Percentiles rank a stretch among this genome's conserved stretches.
These are phyloP conservation scores for Bovichtus variegatus DNA, from an alignment of 2,797 vertebrate species.

Conservation along the genomic window DNA sequence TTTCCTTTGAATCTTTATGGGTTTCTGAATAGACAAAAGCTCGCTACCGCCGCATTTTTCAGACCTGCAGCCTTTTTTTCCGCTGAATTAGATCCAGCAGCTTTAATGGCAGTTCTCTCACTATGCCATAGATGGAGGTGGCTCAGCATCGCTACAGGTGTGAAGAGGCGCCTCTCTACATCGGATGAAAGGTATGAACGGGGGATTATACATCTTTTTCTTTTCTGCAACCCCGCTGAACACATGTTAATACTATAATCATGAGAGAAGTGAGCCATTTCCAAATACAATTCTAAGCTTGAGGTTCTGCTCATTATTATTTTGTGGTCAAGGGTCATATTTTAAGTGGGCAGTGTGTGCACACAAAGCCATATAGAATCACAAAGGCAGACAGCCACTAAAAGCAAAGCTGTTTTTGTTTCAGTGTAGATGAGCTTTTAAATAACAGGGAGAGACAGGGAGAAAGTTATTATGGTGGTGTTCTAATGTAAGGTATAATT, in stretches of 20 bases:
- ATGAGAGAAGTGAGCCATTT: not conserved
- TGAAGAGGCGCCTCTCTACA: slow-evolving; percentile 21
- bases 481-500: slow-evolving; percentile 62
- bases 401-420: slow-evolving; percentile 34
- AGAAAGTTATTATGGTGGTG: slow-evolving; percentile 39
- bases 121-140: not conserved
- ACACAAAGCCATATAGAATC: slow-evolving; percentile 8
- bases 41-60: slow-evolving; percentile 33
- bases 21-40: slow-evolving; percentile 45
- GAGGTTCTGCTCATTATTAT: slow-evolving; percentile 26
- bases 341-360: slow-evolving; percentile 36
- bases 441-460: slow-evolving; percentile 38
- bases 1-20: slow-evolving; percentile 64
- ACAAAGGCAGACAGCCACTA: slow-evolving; percentile 26
- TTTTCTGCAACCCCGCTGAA: not conserved
- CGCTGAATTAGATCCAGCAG: slow-evolving; percentile 37
- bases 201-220: slow-evolving; percentile 14
- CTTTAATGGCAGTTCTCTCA: slow-evolving; percentile 25
- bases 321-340: slow-evolving; percentile 31
- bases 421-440: slow-evolving; percentile 32
- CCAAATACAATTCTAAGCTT: not conserved
- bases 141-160: slow-evolving; percentile 46
- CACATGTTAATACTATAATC: slow-evolving; percentile 10
- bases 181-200: slow-evolving; percentile 26
- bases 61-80: slow-evolving; percentile 44